Conservation (phyloP, 1,140 invertebrate species). For the Drosophila sechellia region DNA sequence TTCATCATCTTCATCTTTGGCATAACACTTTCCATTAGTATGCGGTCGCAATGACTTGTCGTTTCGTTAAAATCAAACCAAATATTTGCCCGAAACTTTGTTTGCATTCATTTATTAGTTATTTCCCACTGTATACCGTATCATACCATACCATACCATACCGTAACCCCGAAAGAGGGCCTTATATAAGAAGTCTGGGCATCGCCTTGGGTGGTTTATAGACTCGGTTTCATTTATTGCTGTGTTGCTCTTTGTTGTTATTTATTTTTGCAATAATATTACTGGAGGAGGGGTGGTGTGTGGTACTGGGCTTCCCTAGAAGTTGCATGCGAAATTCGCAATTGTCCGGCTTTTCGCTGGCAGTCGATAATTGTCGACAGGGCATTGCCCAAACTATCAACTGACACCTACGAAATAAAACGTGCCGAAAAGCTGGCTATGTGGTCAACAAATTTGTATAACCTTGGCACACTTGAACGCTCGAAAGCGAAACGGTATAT, state of each 20-base stretch:
- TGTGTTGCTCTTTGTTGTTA: constrained; percentile 1
- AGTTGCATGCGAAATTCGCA: constrained; percentile 49
- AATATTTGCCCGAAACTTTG: constrained; percentile 64
- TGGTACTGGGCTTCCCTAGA: constrained; percentile 10
- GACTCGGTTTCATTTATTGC: constrained; percentile 13
- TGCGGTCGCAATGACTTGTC: constrained; percentile 65
- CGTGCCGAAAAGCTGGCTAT: constrained; percentile 39
- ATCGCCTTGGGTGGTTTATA: constrained; percentile 75
- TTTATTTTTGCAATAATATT: constrained; percentile 30
- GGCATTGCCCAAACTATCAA: constrained; percentile 38
- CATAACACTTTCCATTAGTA: constrained; percentile 78
- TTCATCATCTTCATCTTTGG: constrained; percentile 26
- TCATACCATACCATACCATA: not conserved
- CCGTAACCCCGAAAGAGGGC: constrained; percentile 23
- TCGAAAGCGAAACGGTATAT: constrained; percentile 7
- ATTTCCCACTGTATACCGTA: constrained; percentile 9
- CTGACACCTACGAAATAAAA: constrained; percentile 76
- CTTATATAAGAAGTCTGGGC: constrained; percentile 62
- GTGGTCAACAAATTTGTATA: constrained; percentile 51
- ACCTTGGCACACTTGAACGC: constrained; percentile 71
- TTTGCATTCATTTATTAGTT: constrained; percentile 49
- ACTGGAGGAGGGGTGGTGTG: not conserved
- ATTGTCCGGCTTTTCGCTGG: constrained; percentile 62
- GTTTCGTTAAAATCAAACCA: constrained; percentile 78
- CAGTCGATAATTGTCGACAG: constrained; percentile 46